Conservation (phyloP, 2,888 invertebrate species). For the Globia sparganii region DNA sequence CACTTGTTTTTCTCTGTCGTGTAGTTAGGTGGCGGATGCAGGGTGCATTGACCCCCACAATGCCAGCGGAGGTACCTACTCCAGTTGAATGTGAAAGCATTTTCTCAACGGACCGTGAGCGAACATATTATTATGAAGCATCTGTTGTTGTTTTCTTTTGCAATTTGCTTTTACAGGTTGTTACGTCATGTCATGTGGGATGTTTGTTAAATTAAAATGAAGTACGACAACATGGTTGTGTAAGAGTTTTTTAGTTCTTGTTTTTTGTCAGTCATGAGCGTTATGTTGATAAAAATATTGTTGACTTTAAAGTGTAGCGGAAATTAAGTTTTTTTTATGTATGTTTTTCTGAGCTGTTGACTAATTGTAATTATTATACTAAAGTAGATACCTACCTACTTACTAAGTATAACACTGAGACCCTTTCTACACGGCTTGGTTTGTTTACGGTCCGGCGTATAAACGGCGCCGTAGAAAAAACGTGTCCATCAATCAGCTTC, state of each 20-base stretch:
- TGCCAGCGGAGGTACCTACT: conserved; percentile 67
- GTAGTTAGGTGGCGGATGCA: conserved; percentile 55
- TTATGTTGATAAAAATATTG: background rate
- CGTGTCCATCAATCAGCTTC: background rate
- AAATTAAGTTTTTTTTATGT: background rate
- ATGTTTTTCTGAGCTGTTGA: background rate
- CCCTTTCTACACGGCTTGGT: background rate
- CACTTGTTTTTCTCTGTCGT: conserved; percentile 75
- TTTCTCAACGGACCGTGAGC: conserved; percentile 71
- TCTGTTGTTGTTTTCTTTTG: conserved; percentile 59
- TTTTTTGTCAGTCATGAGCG: background rate
- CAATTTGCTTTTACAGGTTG: conserved; percentile 59
- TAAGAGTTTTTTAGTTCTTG: conserved; percentile 16
- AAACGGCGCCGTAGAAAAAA: background rate
- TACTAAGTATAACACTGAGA: background rate
- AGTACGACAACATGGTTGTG: conserved; percentile 21
- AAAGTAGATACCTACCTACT: background rate
- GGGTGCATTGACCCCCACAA: conserved; percentile 64
- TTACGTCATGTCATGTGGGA: conserved; percentile 49
- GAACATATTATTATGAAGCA: conserved; percentile 64
- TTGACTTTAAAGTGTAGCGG: background rate
- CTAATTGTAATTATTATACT: background rate
- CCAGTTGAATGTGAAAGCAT: conserved; percentile 74
- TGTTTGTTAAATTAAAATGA: conserved; percentile 44
- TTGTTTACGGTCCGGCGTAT: background rate